phyloP scores from a whole-genome alignment of 2,797 vertebrate genomes.

The Phoeniculus purpureus region DNA sequence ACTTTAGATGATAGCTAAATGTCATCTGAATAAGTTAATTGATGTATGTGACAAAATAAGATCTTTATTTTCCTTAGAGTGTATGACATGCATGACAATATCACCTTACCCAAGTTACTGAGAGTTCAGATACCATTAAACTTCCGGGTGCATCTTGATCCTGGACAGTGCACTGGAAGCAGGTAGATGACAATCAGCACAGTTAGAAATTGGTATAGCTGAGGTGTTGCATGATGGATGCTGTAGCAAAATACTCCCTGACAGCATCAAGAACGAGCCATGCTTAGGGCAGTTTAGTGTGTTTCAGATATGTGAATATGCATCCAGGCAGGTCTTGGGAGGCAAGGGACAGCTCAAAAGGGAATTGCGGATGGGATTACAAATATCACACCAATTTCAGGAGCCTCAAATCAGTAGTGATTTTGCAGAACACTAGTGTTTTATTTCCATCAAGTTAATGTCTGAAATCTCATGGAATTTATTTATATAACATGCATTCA shows the following conservation, averaged over 20 bases:
- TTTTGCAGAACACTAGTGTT: neutral
- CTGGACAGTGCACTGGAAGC: neutral
- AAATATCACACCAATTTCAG: neutral
- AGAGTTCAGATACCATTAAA: slow-evolving; percentile 14
- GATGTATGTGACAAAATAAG: neutral
- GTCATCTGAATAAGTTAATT: neutral
- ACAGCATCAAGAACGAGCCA: neutral
- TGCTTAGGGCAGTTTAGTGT: neutral
- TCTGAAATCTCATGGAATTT: neutral
- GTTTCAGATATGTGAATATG: neutral
- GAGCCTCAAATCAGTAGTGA: neutral
- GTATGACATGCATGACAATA: neutral
- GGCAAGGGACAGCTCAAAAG: neutral
- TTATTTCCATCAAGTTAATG: neutral
- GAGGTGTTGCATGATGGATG: neutral
- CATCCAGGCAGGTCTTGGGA: neutral
- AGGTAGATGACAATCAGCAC: neutral
- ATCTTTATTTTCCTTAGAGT: neutral
- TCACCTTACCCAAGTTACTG: neutral
- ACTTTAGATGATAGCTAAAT: neutral
- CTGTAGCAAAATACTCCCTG: neutral
- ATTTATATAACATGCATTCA: too few relatives aligned
- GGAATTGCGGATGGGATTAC: neutral
- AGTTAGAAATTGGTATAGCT: neutral
- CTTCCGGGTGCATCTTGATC: neutral